These are phyloP conservation scores for Orcinus orca DNA, from an alignment of 2,113 vertebrate genomes.

Conservation along the genomic window DNA sequence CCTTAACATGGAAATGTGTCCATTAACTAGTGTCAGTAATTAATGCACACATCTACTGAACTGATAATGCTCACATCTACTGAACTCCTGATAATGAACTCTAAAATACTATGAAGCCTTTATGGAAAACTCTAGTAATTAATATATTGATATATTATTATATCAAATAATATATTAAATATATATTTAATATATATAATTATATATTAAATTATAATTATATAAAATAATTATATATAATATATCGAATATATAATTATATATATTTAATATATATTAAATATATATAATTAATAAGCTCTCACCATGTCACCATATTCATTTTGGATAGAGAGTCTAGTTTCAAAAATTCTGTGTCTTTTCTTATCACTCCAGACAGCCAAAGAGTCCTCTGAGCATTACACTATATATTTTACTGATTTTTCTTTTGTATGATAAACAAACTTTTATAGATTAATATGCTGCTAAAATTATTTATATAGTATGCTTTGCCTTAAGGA, in stretches of 20 bases:
- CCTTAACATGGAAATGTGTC: neutral
- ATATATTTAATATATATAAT: no score
- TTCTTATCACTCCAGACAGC: neutral
- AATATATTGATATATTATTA: neutral
- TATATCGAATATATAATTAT: no score
- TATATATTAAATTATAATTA: no score
- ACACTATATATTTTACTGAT: neutral
- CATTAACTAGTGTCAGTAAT: neutral
- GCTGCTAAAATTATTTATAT: conserved; percentile 20
- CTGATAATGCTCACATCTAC: neutral
- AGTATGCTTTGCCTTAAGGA: neutral
- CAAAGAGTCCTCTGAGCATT: neutral
- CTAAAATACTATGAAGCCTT: neutral
- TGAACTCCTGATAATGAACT: neutral
- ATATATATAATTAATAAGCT: neutral
- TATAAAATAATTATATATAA: no score
- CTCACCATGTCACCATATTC: neutral
- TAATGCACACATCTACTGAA: neutral
- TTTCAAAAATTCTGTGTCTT: neutral
- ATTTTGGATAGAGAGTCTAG: neutral
- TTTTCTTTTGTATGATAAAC: conserved; percentile 12
- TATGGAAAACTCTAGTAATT: neutral
- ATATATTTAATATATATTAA: no score
- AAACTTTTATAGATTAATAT: neutral
- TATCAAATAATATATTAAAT: no score